Base-by-base conservation (phyloP, 2,797 vertebrate genomes). In the Cryptoprocta ferox region DNA sequence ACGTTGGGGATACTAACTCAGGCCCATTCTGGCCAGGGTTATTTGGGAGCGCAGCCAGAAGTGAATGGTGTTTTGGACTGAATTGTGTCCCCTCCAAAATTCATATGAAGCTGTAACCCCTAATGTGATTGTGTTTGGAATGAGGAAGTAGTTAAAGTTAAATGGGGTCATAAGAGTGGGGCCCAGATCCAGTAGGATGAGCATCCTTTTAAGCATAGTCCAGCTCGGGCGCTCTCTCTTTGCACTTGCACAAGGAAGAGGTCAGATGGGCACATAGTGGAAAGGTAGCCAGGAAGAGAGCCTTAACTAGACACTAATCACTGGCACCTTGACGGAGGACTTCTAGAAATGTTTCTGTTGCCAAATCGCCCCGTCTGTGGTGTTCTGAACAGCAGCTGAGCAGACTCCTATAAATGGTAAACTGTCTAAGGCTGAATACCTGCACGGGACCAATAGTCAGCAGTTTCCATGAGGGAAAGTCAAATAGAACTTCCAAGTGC, bases 61-160 rank as follows among this genome's bases (percentile, higher is more conserved):
- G 78, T 30, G 16, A 24, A 5, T 71, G 73, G 18, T 85, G 11
- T 14, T 81, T 10, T 30, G 1, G 14, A 70, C n/a, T 89, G 48
- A 63, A 89, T 68, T 63, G 1, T 84, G 28, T 68, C 32, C 56
- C 15, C 4, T 89, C 35, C 50, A 61, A 24, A 35, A 70, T 59
- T 71, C 8, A 2, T 15, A 19, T 30, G 9, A 79, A 75, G 80
- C 48, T 10, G 2, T 71, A 42, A 70, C 45, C 37, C 15, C 9
- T 39, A 30, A 3, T 42, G 14, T 48, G 37, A 18, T 18, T 78
- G 9, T 83, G 30, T 82, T 63, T 79, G 63, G 63, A 63, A 10
- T 91, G 61, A 90, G 68, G 50, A 82, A 39, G 53, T 93, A 86
- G 70, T 48, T 93, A 91, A 84, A 45, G 42, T 75, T 48, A 89